Base-by-base conservation (phyloP, 2,888 invertebrate species). In the Melinaea menophilus region DNA sequence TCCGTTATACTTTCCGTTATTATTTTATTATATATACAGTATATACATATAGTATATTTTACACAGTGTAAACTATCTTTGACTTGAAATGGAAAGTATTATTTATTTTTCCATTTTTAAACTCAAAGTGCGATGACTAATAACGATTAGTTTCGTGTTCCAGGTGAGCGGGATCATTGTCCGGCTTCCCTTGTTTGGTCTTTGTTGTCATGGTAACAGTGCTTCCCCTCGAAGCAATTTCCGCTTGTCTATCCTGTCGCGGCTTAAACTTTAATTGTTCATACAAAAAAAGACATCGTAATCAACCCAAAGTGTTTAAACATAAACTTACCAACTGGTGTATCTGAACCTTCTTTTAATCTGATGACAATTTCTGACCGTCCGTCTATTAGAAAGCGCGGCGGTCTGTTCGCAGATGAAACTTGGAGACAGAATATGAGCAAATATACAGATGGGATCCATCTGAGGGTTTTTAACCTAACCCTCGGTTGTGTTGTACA, bases 351-450 rank as follows among this genome's bases (percentile, higher is more conserved):
- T 91, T 98, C 98, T 85, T 96, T 96, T 78, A 97, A 90, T 80
- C 96, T 93, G 75, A 98, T 92, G 70, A 98, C 97, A 75, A 98
- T 97, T 92, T 98, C 97, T 71, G 96, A 95, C 85, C 96, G 96
- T 66, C 95, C 96, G 78, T 96, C 95, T 80, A 95, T 95, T 64
- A 96, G 92, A 85, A 97, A 97, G 68, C 95, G 92, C n/a, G 97
- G 97, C 56, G 97, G 96, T 75, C 94, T 93, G 91, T 97, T 97
- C 68, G 92, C 92, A 7, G 75, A 71, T 1, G 75, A 82, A 65
- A 73, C 72, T 61, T 79, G 74, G 48, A 80, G 70, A 47, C 68
- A 64, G 35, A 76, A 69, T 58, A 85, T 64, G 58, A 86, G 65
- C 71, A 67, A 73, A 55, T 85, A 57, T 68, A 72, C 58, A 55